Evolutionary conservation across 2,888 invertebrate species (phyloP), one percentile per base, ranked within the genome.

Genomic region (Perdita meconis): DNA sequence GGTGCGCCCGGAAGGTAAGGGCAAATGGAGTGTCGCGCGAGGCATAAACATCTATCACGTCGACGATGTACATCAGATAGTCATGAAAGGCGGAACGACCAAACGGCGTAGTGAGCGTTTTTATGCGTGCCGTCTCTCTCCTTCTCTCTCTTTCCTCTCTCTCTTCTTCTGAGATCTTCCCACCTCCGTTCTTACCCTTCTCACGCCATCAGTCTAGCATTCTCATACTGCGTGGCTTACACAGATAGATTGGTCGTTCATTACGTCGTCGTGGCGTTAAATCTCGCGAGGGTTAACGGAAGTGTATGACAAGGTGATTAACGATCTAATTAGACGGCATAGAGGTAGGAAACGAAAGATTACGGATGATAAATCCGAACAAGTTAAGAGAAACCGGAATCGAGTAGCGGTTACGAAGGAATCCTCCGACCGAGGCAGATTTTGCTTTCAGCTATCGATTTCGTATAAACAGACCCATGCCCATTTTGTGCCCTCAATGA

Each of bases 11-110:
- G 78, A 68, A 83, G 81, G 83, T 85, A 85, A 82, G 83, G 68
- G 79, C 72, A 79, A 81, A 77, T 68, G 79, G 75, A 79, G 81
- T 79, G 78, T 81, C 83, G 83, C 75, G 50, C 74, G 64, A 71
- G 79, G 71, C 78, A 83, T 83, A 85, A 83, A 80, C 85, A 85
- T 85, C 80, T 72, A 67, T 80, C 83, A 80, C 68, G 69, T 64
- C 42, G 71, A 75, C 78, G 78, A 82, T 82, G 85, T 83, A 83
- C 88, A 88, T 88, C 85, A 86, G 88, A 86, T 87, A 85, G 85
- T 88, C 87, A 87, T 88, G 82, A 81, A 82, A 82, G 81, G 69
- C 75, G 81, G 73, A 82, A 82, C 82, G 82, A 81, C 72, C 82
- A 64, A 78, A 79, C 72, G 30, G 38, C 60, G 66, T 47, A 61